phyloP scores from a whole-genome alignment of 2,888 invertebrate species.

The Bembecia ichneumoniformis region DNA sequence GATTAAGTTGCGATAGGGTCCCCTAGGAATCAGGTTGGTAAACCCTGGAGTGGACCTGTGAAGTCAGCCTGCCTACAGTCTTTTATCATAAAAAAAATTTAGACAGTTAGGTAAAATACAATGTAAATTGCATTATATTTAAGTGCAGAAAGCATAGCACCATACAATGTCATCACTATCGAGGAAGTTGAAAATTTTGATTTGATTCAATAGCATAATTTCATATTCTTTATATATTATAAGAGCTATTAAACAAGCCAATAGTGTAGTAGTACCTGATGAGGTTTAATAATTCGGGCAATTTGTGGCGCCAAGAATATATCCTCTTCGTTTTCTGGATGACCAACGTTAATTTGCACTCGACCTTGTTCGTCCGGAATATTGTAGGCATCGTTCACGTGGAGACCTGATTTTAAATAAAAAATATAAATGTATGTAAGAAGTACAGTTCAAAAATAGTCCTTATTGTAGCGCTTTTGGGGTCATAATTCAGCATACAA shows the following conservation, averaged over 20 bases:
- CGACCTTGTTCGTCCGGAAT: conserved; percentile 91
- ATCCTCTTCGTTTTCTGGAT: conserved; percentile 90
- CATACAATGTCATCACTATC: too few species aligned
- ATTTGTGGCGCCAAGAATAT: conserved; percentile 94
- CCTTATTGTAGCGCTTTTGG: neutral
- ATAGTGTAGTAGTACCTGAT: conserved; percentile 76
- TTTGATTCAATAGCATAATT: too few species aligned
- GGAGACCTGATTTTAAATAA: conserved; percentile 69
- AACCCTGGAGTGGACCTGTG: too few species aligned
- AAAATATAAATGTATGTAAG: conserved; percentile 2
- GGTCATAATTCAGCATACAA: neutral
- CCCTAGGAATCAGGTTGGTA: too few species aligned
- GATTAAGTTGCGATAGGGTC: too few species aligned
- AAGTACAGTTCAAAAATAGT: neutral
- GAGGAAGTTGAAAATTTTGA: too few species aligned
- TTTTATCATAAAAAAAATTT: too few species aligned
- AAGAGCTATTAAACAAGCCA: too few species aligned
- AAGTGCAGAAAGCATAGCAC: too few species aligned
- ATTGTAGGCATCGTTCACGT: conserved; percentile 94
- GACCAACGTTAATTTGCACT: conserved; percentile 93
- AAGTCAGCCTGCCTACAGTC: too few species aligned
- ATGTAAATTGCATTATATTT: neutral
- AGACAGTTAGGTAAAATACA: too few species aligned
- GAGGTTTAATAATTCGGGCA: conserved; percentile 92
- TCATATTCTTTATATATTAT: too few species aligned